A percentile compares a stretch with the other conserved stretches of the same genome.
phyloP scores from a whole-genome alignment of 2,113 vertebrate species.

The Rhea pennata region DNA sequence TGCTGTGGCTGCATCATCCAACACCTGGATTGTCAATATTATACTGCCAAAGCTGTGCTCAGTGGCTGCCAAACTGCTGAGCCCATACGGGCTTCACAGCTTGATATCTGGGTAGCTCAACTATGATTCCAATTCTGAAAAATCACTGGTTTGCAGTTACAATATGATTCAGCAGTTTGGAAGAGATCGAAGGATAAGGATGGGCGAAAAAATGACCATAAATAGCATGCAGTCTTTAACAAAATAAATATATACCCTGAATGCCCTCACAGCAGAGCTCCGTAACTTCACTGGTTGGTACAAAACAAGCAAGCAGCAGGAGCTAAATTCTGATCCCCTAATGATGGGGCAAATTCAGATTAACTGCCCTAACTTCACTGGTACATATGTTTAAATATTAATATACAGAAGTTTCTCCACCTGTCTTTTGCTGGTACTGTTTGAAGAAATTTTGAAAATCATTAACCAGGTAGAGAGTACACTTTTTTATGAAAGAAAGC shows the following conservation, averaged over 20 bases:
- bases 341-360: not conserved
- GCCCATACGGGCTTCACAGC: slow-evolving; percentile 47
- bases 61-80: slow-evolving; percentile 18
- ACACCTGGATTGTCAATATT: slow-evolving; percentile 23
- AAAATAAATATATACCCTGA: not conserved
- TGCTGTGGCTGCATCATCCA: not conserved
- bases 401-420: not conserved
- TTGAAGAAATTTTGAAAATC: not conserved
- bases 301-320: not conserved
- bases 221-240: not conserved
- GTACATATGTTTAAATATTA: not conserved
- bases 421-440: not conserved
- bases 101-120: slow-evolving; percentile 14
- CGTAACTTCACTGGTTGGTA: not conserved
- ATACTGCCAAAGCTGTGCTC: slow-evolving; percentile 21
- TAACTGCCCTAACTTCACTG: not conserved
- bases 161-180: slow-evolving; percentile 64
- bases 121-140: slow-evolving; percentile 55
- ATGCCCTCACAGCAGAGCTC: not conserved
- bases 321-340: not conserved
- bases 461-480: not conserved
- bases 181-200: not conserved
- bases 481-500: not conserved
- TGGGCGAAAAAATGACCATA: slow-evolving; percentile 16
- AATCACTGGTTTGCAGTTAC: not conserved